A percentile compares a stretch with the other conserved stretches of the same genome.
These are phyloP conservation scores for Serrognathus titanus DNA, from an alignment of 2,888 invertebrate genomes.

Conservation along the genomic window DNA sequence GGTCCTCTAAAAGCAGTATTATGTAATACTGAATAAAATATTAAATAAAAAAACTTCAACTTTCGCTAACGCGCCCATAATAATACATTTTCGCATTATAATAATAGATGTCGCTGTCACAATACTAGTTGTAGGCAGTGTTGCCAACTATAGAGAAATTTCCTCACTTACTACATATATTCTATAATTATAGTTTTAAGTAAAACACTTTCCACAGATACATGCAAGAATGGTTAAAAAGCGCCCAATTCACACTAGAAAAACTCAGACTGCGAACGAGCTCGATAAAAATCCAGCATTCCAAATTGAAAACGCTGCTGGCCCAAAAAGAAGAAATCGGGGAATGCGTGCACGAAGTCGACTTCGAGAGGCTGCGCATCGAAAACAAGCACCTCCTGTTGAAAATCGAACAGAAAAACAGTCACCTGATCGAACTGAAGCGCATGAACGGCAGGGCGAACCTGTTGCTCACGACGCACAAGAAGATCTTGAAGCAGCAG, in stretches of 20 bases:
- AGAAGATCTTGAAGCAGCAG: constrained; percentile 56
- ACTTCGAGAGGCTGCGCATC: constrained; percentile 62
- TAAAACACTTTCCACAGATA: constrained; percentile 49
- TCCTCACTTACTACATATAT: too few species aligned
- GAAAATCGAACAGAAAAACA: constrained; percentile 55
- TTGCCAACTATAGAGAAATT: too few species aligned
- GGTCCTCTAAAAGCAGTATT: too few species aligned
- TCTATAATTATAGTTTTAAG: neutral
- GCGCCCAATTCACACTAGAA: constrained; percentile 54
- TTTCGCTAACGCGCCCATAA: too few species aligned
- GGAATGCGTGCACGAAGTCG: constrained; percentile 57
- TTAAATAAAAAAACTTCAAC: too few species aligned
- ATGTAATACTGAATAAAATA: too few species aligned
- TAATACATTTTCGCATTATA: too few species aligned
- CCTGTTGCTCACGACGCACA: constrained; percentile 54
- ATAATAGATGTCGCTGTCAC: too few species aligned
- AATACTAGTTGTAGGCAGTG: too few species aligned
- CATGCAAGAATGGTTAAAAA: constrained; percentile 61
- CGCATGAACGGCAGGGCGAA: constrained; percentile 58
- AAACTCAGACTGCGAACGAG: constrained; percentile 55
- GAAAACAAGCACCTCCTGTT: constrained; percentile 55
- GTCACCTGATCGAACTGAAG: constrained; percentile 55
- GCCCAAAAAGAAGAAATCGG: constrained; percentile 57
- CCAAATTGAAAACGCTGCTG: constrained; percentile 55
- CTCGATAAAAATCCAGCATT: constrained; percentile 51